phyloP scores from a whole-genome alignment of 2,113 vertebrate genomes.

The Petromus typicus region DNA sequence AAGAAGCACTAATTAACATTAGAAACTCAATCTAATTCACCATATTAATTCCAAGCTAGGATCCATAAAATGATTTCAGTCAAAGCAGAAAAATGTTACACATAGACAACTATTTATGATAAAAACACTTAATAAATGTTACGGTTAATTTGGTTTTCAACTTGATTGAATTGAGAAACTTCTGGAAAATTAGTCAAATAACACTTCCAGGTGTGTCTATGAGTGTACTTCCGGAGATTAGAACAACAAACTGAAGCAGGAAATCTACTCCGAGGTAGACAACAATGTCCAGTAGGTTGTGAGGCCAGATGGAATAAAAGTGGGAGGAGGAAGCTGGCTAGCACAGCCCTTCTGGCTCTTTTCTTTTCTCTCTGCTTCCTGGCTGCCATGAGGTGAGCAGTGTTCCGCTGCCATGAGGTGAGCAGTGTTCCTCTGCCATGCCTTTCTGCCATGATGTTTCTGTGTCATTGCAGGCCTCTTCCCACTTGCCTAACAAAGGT shows the following conservation, averaged over 20 bases:
- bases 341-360: background rate
- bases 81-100: conserved; percentile 4
- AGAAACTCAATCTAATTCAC: background rate
- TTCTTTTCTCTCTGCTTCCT: background rate
- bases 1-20: background rate
- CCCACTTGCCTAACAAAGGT: background rate
- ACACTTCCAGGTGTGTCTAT: background rate
- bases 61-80: background rate
- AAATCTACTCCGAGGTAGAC: background rate
- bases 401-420: background rate
- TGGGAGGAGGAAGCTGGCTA: background rate
- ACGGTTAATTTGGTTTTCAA: background rate
- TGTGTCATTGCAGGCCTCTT: background rate
- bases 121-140: background rate
- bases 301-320: background rate
- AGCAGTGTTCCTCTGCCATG: background rate
- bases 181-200: background rate
- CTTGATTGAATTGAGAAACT: background rate
- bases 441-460: background rate
- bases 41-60: background rate
- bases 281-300: background rate
- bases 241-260: background rate
- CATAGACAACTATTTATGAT: background rate
- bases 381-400: background rate
- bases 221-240: background rate